Evolutionary conservation across 2,797 vertebrate species (phyloP).

Genomic region (Melanotaenia maccullochi): DNA sequence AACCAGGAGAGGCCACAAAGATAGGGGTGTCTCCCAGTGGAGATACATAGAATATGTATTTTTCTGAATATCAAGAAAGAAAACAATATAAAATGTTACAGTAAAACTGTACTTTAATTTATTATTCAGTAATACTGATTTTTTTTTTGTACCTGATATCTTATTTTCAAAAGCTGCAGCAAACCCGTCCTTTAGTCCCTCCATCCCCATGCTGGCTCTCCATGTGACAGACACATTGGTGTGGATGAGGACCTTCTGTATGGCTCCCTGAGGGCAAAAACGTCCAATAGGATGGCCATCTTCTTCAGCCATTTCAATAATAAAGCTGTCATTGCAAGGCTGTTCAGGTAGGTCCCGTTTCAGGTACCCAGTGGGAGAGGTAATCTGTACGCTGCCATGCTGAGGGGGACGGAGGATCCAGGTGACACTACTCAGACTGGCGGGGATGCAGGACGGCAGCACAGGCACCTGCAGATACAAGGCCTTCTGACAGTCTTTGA

Average conservation of each 20-base stretch:
- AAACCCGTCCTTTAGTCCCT: slow-evolving; percentile 73
- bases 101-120: background rate
- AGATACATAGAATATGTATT: slow-evolving; percentile 85
- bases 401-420: slow-evolving; percentile 84
- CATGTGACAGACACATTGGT: slow-evolving; percentile 85
- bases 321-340: slow-evolving; percentile 78
- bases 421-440: slow-evolving; percentile 77
- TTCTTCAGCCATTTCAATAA: slow-evolving; percentile 70
- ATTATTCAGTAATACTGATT: fast-evolving
- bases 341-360: slow-evolving; percentile 80
- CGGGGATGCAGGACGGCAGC: slow-evolving; percentile 76
- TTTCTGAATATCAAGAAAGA: slow-evolving; percentile 77
- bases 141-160: slow-evolving; percentile 74
- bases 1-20: slow-evolving; percentile 86
- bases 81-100: background rate
- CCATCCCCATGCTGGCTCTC: slow-evolving; percentile 43
- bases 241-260: slow-evolving; percentile 87
- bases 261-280: slow-evolving; percentile 88
- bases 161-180: slow-evolving; percentile 78
- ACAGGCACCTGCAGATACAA: slow-evolving; percentile 77
- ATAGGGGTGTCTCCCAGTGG: slow-evolving; percentile 74
- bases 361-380: slow-evolving; percentile 73
- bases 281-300: slow-evolving; percentile 76
- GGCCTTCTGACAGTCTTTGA: slow-evolving; percentile 69
- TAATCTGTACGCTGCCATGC: slow-evolving; percentile 80